These are phyloP conservation scores for Phengaris alcon DNA, from an alignment of 2,888 invertebrate genomes.

Conservation along the genomic window DNA sequence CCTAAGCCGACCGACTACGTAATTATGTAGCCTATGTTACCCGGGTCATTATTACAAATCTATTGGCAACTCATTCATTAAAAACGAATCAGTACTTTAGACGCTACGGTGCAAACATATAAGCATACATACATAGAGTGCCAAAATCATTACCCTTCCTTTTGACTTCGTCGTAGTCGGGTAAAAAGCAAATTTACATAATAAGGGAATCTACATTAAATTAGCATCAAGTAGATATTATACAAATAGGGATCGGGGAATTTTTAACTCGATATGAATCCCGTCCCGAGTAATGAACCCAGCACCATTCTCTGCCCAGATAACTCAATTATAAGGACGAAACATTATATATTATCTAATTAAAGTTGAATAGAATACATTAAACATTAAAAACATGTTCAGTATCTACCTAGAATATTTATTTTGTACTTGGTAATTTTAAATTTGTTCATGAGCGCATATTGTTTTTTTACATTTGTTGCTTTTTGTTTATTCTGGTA, in stretches of 20 bases:
- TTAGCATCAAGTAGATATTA: slow-evolving; percentile 48
- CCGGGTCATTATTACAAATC: too few species aligned
- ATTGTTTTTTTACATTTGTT: neutral
- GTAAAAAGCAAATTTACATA: slow-evolving; percentile 36
- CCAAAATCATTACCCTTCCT: too few species aligned
- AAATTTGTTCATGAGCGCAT: neutral
- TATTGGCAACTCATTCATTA: too few species aligned
- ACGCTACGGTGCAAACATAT: too few species aligned
- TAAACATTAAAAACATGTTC: neutral
- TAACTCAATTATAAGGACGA: neutral
- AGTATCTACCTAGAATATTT: neutral
- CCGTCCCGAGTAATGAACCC: slow-evolving; percentile 19
- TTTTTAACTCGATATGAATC: slow-evolving; percentile 15
- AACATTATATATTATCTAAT: neutral
- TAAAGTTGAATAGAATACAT: neutral
- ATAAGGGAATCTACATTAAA: slow-evolving; percentile 50
- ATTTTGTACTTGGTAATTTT: neutral
- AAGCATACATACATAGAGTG: too few species aligned
- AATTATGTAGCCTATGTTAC: too few species aligned
- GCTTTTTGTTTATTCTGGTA: neutral
- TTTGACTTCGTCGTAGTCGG: too few species aligned
- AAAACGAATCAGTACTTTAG: too few species aligned
- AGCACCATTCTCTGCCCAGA: neutral
- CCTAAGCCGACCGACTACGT: too few species aligned
- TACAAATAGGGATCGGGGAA: slow-evolving; percentile 17